A percentile compares a stretch with the other conserved stretches of the same genome.
Evolutionary conservation across 1,140 invertebrate species (phyloP).

Genomic region (Halictus rubicundus): DNA sequence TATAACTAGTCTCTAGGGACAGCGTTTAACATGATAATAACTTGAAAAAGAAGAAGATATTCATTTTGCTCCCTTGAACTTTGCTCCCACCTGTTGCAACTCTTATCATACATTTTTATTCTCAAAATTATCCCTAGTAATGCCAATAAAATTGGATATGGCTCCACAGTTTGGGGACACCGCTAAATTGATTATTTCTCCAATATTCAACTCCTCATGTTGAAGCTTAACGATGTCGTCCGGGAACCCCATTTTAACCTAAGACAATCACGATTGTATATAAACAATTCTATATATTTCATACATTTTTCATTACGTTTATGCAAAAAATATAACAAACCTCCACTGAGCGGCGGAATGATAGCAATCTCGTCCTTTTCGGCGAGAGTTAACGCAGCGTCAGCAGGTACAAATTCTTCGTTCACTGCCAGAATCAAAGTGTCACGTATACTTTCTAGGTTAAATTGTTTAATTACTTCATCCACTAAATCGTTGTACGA

Average conservation of each 20-base stretch:
- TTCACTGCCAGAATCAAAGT: conserved; percentile 90
- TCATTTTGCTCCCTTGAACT: no score
- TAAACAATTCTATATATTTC: conserved; percentile 14
- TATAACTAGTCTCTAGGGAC: no score
- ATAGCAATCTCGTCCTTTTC: conserved; percentile 89
- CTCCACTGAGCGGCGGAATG: conserved; percentile 94
- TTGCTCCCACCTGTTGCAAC: no score
- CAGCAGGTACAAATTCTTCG: conserved; percentile 85
- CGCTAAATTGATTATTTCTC: conserved; percentile 85
- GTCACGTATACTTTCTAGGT: conserved; percentile 85
- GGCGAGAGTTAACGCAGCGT: conserved; percentile 81
- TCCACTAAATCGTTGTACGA: conserved; percentile 82
- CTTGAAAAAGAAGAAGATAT: no score
- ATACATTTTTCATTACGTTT: not conserved
- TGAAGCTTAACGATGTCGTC: conserved; percentile 84
- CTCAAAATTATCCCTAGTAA: conserved; percentile 94
- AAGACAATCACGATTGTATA: conserved; percentile 33
- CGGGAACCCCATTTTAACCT: conserved; percentile 77
- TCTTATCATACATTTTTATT: conserved; percentile 85
- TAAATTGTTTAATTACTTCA: conserved; percentile 83
- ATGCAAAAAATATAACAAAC: conserved; percentile 74
- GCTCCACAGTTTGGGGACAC: conserved; percentile 90
- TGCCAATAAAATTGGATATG: conserved; percentile 94
- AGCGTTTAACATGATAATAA: no score
- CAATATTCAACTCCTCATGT: conserved; percentile 85